Percentiles rank a stretch among this genome's conserved stretches.
These are phyloP conservation scores for Tetanocera ferruginea DNA, from an alignment of 2,888 invertebrate species.

Conservation along the genomic window DNA sequence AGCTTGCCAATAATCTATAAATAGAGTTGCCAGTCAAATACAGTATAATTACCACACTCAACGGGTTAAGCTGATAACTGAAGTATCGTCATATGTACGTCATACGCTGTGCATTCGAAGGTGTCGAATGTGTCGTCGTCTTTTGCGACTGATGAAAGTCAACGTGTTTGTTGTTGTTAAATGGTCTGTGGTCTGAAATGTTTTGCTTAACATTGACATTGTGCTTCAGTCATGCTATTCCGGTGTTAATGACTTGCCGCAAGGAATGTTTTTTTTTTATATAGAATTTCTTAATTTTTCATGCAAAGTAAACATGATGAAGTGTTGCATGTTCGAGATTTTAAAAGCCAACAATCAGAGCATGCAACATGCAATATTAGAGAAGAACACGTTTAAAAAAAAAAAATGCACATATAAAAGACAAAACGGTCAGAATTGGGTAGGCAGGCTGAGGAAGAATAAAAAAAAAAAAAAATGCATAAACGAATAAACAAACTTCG, in stretches of 20 bases:
- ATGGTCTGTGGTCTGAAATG: slow-evolving; percentile 28
- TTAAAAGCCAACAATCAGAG: background rate
- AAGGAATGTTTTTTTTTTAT: slow-evolving; percentile 62
- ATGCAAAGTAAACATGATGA: slow-evolving; percentile 13
- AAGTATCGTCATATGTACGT: background rate
- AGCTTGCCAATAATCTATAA: background rate
- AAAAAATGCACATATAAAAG: background rate
- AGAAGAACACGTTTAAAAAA: slow-evolving; percentile 35
- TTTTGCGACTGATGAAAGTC: slow-evolving; percentile 28
- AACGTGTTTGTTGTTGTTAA: background rate
- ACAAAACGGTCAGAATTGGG: too few relatives aligned
- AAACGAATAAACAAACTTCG: background rate
- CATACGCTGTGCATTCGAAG: slow-evolving; percentile 37
- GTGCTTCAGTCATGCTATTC: slow-evolving; percentile 48
- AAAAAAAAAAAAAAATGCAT: background rate
- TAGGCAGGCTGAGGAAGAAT: background rate
- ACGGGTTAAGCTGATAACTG: background rate
- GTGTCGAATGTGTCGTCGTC: slow-evolving; percentile 45
- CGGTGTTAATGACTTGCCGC: slow-evolving; percentile 64
- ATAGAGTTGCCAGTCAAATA: background rate
- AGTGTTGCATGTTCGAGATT: slow-evolving; percentile 36
- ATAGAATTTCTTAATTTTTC: slow-evolving; percentile 55
- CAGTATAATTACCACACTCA: background rate
- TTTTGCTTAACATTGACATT: slow-evolving; percentile 50
- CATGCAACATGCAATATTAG: slow-evolving; percentile 57